These are phyloP conservation scores for Cydia strobilella DNA, from an alignment of 1,140 invertebrate genomes.

Conservation along the genomic window DNA sequence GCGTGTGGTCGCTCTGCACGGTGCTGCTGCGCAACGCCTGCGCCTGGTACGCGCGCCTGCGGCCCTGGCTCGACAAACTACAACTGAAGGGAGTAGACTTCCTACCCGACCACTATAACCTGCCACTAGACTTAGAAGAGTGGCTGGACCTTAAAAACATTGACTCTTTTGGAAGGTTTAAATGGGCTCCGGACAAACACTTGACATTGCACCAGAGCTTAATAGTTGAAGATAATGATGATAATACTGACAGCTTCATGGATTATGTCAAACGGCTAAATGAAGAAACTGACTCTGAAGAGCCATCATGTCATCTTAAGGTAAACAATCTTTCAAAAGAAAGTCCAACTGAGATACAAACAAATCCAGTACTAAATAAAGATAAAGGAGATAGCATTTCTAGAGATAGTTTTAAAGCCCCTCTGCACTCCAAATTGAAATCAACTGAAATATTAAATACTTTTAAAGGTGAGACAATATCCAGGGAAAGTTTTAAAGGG, in stretches of 20 bases:
- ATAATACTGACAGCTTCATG: slow-evolving; percentile 59
- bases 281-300: slow-evolving; percentile 41
- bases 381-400: slow-evolving; percentile 45
- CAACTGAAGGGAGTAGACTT: slow-evolving; percentile 76
- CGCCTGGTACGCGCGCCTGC: slow-evolving; percentile 79
- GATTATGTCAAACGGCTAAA: slow-evolving; percentile 64
- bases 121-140: slow-evolving; percentile 74
- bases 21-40: slow-evolving; percentile 76
- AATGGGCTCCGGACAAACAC: slow-evolving; percentile 59
- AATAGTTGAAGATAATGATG: slow-evolving; percentile 51
- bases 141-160: slow-evolving; percentile 80
- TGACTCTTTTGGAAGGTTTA: slow-evolving; percentile 62
- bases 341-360: neutral
- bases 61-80: slow-evolving; percentile 67
- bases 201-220: slow-evolving; percentile 48
- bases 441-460: slow-evolving; percentile 22
- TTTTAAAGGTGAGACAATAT: slow-evolving; percentile 38
- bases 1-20: slow-evolving; percentile 81
- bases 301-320: slow-evolving; percentile 13
- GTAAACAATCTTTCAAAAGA: neutral
- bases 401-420: slow-evolving; percentile 48
- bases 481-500: slow-evolving; percentile 37
- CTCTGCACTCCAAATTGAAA: slow-evolving; percentile 22
- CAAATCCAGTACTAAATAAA: slow-evolving; percentile 39
- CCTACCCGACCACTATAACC: slow-evolving; percentile 71